Conservation (phyloP, 2,888 invertebrate genomes). For the Altica lythri region DNA sequence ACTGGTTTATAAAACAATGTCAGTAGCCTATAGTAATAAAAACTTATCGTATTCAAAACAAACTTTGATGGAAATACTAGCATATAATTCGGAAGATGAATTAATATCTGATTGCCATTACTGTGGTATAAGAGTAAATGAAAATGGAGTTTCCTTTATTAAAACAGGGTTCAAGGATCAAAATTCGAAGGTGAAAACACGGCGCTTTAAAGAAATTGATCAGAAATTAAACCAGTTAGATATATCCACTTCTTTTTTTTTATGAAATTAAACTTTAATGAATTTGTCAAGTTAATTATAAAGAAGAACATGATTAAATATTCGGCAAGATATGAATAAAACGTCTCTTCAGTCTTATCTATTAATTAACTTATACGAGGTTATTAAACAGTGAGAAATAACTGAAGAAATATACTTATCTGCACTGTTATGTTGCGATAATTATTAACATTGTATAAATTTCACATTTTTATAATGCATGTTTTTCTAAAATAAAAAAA, state of each 20-base stretch:
- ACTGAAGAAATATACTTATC: too few relatives aligned
- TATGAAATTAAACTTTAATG: too few relatives aligned
- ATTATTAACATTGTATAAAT: too few relatives aligned
- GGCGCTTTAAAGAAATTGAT: slow-evolving; percentile 37
- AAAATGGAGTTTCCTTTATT: slow-evolving; percentile 53
- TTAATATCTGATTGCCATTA: slow-evolving; percentile 58
- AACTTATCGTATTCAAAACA: slow-evolving; percentile 59
- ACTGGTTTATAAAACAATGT: slow-evolving; percentile 61
- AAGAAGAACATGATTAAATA: too few relatives aligned
- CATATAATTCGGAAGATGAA: slow-evolving; percentile 57
- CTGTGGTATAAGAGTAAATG: slow-evolving; percentile 58
- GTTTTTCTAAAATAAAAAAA: too few relatives aligned
- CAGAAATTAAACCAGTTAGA: slow-evolving; percentile 34
- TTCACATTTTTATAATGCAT: too few relatives aligned
- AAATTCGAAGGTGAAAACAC: slow-evolving; percentile 33
- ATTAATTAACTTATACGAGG: too few relatives aligned
- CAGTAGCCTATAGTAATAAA: slow-evolving; percentile 64
- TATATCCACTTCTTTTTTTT: slow-evolving; percentile 36
- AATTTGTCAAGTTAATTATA: too few relatives aligned
- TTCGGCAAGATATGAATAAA: too few relatives aligned
- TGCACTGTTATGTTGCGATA: too few relatives aligned
- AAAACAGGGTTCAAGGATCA: slow-evolving; percentile 56
- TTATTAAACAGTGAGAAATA: too few relatives aligned
- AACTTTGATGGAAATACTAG: slow-evolving; percentile 58
- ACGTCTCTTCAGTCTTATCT: too few relatives aligned